phyloP scores from a whole-genome alignment of 2,888 invertebrate genomes.

The Melinopterus prodromus region DNA sequence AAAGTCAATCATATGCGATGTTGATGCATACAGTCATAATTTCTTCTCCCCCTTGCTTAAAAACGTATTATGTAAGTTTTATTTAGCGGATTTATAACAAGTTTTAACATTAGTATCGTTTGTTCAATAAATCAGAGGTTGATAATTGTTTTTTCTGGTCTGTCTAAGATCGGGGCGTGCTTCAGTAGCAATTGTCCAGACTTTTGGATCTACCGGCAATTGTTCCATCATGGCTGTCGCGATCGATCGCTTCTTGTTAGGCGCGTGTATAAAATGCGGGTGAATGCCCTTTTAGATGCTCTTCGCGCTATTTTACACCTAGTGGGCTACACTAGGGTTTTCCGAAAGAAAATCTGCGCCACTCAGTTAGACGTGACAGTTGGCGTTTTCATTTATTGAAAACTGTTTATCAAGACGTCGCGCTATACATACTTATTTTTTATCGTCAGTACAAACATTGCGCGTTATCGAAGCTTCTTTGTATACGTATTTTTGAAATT shows the following conservation, averaged over 20 bases:
- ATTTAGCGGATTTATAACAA: neutral
- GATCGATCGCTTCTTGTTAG: constrained; percentile 48
- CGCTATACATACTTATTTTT: neutral
- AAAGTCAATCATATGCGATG: neutral
- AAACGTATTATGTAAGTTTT: neutral
- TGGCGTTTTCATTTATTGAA: neutral
- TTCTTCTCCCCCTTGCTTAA: neutral
- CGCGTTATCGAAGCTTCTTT: neutral
- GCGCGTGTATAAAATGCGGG: constrained; percentile 47
- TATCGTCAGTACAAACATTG: neutral
- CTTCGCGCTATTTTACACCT: constrained; percentile 36
- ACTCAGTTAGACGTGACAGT: neutral
- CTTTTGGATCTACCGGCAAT: constrained; percentile 31
- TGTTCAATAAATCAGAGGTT: constrained; percentile 5
- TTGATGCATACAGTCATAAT: neutral
- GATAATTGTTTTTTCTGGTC: neutral
- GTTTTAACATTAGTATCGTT: neutral
- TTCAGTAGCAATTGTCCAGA: constrained; percentile 9
- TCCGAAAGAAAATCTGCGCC: neutral
- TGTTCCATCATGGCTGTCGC: constrained; percentile 47
- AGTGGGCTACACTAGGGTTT: neutral
- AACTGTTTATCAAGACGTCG: neutral
- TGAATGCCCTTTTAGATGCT: constrained; percentile 49
- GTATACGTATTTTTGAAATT: neutral
- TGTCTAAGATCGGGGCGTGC: constrained; percentile 11